Base-by-base conservation (phyloP, 2,888 invertebrate genomes). In the Hydraecia micacea region DNA sequence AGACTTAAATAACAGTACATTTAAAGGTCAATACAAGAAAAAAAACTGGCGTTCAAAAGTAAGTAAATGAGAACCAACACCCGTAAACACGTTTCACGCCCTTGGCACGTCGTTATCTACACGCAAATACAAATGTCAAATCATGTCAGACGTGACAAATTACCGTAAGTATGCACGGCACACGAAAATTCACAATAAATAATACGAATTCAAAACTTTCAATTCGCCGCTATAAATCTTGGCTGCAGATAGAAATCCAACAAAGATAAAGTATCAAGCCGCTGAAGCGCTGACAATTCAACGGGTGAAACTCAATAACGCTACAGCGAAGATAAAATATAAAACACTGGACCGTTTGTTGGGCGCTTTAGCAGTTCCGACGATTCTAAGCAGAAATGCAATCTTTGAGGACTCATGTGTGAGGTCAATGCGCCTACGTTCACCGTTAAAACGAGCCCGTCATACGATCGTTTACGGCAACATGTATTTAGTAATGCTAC, bases 401-500 rank as follows among this genome's bases (percentile, higher is more conserved):
- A 90, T 90, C 87, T 88, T 90, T 66, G 77, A 89, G 86, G 81
- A 87, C 90, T 90, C 90, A 88, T 87, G 85, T 87, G 88, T 84
- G 86, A 87, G 93, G 93, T 94, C 92, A 93, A 91, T 88, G 93
- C 81, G 88, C 86, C 86, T 86, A 90, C 79, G 77, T 77, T 88
- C 87, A 91, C 92, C 91, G 91, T 92, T 93, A 90, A 92, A 90
- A 88, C 87, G 79, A 79, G 36, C 75, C 87, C 71, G 65, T 75
- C 89, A 88, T 85, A 88, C 85, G 85, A 89, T 87, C 81, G 70
- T 80, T 90, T 87, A 87, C 90, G 83, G 87, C 88, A 88, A 86
- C 82, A 81, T 85, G 87, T 88, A 91, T 89, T 89, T 86, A 81
- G 88, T 86, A 81, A 87, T 85, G 81, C 79, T 85, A 85, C 84